Conservation (phyloP, 2,888 invertebrate species). For the Monochamus alternatus region DNA sequence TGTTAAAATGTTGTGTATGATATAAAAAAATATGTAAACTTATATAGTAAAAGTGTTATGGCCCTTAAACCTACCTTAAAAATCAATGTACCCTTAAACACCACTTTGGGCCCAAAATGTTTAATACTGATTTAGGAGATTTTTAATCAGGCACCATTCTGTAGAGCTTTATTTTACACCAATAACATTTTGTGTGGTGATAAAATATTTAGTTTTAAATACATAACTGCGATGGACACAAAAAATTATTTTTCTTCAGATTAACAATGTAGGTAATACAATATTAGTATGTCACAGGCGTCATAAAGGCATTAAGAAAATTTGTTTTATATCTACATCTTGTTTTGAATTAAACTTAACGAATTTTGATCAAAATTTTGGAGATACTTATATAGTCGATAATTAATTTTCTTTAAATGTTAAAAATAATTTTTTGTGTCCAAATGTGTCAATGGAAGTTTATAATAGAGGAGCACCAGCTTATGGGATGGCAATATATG, state of each 20-base stretch:
- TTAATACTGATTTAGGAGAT: slow-evolving; percentile 47
- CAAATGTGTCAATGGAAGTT: slow-evolving; percentile 13
- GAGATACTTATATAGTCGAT: too few relatives aligned
- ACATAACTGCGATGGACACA: slow-evolving; percentile 37
- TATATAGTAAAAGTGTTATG: slow-evolving; percentile 54
- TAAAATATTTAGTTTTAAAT: slow-evolving; percentile 29
- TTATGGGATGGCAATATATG: slow-evolving; percentile 54
- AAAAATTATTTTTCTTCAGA: not conserved
- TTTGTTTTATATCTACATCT: too few relatives aligned
- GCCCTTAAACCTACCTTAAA: slow-evolving; percentile 53
- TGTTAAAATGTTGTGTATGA: slow-evolving; percentile 68
- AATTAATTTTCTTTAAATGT: too few relatives aligned
- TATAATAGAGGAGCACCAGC: slow-evolving; percentile 54
- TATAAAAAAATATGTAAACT: slow-evolving; percentile 57
- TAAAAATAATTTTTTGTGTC: slow-evolving; percentile 9
- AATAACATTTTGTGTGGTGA: slow-evolving; percentile 22
- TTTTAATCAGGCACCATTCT: slow-evolving; percentile 28
- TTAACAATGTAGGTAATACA: not conserved
- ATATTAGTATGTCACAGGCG: too few relatives aligned
- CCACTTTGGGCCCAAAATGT: slow-evolving; percentile 60
- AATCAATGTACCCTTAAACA: slow-evolving; percentile 55
- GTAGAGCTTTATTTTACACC: slow-evolving; percentile 20
- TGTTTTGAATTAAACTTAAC: too few relatives aligned
- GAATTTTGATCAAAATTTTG: too few relatives aligned
- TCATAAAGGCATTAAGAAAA: too few relatives aligned